Evolutionary conservation across 2,113 vertebrate species (phyloP), one percentile per base, ranked within the genome.

Genomic region (Chamaea fasciata): DNA sequence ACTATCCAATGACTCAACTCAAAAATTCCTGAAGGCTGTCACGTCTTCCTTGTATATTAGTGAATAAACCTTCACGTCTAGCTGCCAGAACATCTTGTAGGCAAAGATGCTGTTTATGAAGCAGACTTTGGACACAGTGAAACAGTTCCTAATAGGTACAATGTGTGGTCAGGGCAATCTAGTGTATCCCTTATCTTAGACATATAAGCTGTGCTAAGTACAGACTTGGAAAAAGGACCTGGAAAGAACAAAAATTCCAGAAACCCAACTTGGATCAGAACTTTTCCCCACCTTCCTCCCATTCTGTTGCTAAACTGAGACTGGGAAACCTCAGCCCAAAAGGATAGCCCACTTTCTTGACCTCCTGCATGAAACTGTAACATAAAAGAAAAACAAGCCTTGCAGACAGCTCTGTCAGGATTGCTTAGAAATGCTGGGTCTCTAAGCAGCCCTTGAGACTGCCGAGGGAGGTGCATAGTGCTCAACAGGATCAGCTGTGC

Each of bases 1-100:
- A 94, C 73, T 71, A 69, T 77, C 22, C 50, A 75, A 1, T 95
- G 95, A 96, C 74, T 97, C 96, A 97, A 49, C 33, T 65, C 67
- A 53, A 89, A 94, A 89, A 93, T 60, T 71, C 87, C 59, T 62
- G 47, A 42, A 85, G 18, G 7, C 53, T 95, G 79, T 87, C 83
- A 81, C 2, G 5, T 67, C 20, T 86, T 90, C 53, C 65, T 23
- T 70, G 76, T 86, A 69, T 83, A 92, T n/a, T 47, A 68, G 19
- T 53, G 85, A 79, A 89, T 83, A 94, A 96, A 87, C 49, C 21
- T 75, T 59, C 62, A 80, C 69, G 87, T 96, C 93, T 91, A 90
- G 80, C 44, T 89, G 39, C 55, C 74, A 92, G 84, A 30, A 76
- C 53, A 69, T 82, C 44, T 74, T 71, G 62, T 27, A 87, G 53